Percentiles rank a stretch among this genome's conserved stretches.
Conservation (phyloP, 2,797 vertebrate species). For the Picus viridis region DNA sequence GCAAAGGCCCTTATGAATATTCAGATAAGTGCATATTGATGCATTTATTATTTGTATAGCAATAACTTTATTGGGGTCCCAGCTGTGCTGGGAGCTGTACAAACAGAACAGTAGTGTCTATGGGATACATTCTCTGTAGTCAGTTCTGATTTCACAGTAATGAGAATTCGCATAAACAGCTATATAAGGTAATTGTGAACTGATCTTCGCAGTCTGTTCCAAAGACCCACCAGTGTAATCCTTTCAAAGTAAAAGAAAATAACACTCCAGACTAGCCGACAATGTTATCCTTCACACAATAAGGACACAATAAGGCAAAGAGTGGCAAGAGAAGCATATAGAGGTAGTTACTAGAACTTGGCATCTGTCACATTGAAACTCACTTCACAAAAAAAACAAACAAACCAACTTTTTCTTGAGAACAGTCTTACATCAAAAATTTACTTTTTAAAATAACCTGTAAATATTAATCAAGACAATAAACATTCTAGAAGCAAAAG, state of each 20-base stretch:
- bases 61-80: conserved; percentile 47
- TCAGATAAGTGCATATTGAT: conserved; percentile 48
- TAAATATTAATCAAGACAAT: background rate
- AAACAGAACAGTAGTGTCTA: background rate
- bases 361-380: background rate
- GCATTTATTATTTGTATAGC: conserved; percentile 57
- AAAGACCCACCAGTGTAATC: background rate
- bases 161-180: conserved; percentile 43
- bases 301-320: background rate
- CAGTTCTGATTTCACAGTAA: background rate
- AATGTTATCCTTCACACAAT: background rate
- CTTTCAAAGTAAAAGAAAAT: background rate
- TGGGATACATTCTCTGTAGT: conserved; percentile 7
- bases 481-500: background rate
- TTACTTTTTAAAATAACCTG: background rate
- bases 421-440: background rate
- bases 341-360: background rate
- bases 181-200: conserved; percentile 15
- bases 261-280: background rate
- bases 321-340: background rate
- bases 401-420: background rate
- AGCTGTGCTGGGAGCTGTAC: conserved; percentile 33
- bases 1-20: conserved; percentile 61
- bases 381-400: background rate
- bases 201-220: background rate